Evolutionary conservation across 2,797 vertebrate genomes (phyloP), one percentile per base, ranked within the genome.

Genomic region (Oryzias sinensis): DNA sequence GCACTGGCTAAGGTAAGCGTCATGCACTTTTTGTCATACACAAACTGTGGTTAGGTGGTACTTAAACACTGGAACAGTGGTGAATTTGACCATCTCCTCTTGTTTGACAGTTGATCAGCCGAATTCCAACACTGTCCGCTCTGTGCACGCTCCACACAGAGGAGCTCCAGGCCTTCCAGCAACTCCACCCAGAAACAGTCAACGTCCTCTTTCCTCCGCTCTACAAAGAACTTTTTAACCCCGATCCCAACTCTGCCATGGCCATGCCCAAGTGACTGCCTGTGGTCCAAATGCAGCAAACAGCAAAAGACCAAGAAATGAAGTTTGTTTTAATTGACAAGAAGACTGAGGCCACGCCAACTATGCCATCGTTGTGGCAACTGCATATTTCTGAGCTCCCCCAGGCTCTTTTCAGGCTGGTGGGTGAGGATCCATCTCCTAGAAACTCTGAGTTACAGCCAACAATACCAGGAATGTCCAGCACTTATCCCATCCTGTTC

Each of bases 191-290:
- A 43, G 97, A 98, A 84, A 99, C 96, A 64, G 97, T 98, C 88
- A 98, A 95, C 77, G 93, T 97, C 76, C 93, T 99, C 70, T 98
- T 99, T 86, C 97, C 97, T 80, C 97, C 97, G 0, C 94, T 99
- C 64, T 99, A 99, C 89, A 99, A 98, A 92, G 97, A 99, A 92
- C 96, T 99, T 77, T 99, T 99, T 92, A 99, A 98, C 81, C 96
- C 97, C 15, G 97, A 99, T 85, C 96, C 95, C 77, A 97, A 98
- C 85, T 95, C 95, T 78, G 79, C 93, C 81, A 92, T 94, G 75
- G 88, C 90, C 73, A 88, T 90, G 92, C 96, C 96, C 93, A 99
- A 99, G 92, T 99, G 94, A 98, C 92, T 79, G 71, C 62, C 85
- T 45, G 59, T 47, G 69, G 78, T 65, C 72, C 64, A 57, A 46